A percentile compares a stretch with the other conserved stretches of the same genome.
Conservation (phyloP, 2,113 vertebrate species). For the Paralichthys olivaceus region DNA sequence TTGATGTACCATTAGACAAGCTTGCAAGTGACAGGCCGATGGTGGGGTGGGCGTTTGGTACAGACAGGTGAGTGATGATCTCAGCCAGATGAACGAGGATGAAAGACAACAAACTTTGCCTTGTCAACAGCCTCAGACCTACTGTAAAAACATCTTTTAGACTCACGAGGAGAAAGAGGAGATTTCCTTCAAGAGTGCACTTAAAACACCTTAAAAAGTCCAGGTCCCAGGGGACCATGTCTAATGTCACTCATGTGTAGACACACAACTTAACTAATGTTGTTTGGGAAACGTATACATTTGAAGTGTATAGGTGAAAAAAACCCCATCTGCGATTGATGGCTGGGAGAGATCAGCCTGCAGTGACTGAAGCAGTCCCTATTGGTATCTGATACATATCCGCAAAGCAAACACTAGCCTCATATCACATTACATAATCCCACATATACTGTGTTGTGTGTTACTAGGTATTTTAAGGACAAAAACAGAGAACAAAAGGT, state of each 20-base stretch:
- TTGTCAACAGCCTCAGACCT: slow-evolving; percentile 50
- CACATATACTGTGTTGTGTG: slow-evolving; percentile 48
- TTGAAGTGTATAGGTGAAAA: slow-evolving; percentile 31
- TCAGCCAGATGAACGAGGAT: slow-evolving; percentile 38
- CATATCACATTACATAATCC: slow-evolving; percentile 61
- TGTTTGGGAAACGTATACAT: slow-evolving; percentile 32
- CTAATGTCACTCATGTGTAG: slow-evolving; percentile 43
- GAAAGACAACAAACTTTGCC: slow-evolving; percentile 50
- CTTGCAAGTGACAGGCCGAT: neutral
- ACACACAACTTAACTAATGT: slow-evolving; percentile 30
- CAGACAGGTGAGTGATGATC: slow-evolving; percentile 47
- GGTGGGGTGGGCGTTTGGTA: neutral
- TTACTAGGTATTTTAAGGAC: slow-evolving; percentile 58
- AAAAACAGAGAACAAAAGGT: slow-evolving; percentile 62
- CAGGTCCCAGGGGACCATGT: slow-evolving; percentile 27
- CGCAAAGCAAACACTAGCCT: slow-evolving; percentile 42
- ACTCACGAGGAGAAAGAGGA: slow-evolving; percentile 21
- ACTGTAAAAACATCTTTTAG: slow-evolving; percentile 59
- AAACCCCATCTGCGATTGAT: slow-evolving; percentile 50
- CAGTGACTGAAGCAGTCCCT: slow-evolving; percentile 27
- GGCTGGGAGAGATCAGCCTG: slow-evolving; percentile 40
- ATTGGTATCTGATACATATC: slow-evolving; percentile 44
- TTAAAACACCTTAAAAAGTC: slow-evolving; percentile 30
- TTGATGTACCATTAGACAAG: slow-evolving; percentile 65
- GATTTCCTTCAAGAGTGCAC: slow-evolving; percentile 38